Base-by-base conservation (phyloP, 2,888 invertebrate genomes). In the Tenthredo amoena region DNA sequence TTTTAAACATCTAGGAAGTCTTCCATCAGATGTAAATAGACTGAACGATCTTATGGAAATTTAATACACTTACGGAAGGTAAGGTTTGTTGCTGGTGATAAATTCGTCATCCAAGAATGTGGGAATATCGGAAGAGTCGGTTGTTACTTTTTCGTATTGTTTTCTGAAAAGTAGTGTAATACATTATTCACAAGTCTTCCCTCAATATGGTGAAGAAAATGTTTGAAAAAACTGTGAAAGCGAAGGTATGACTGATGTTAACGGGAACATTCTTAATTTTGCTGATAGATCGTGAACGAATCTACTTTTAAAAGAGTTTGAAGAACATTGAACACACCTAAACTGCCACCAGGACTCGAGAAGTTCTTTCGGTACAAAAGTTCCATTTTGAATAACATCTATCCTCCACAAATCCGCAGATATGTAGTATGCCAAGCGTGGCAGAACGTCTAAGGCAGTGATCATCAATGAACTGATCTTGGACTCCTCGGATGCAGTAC, bases 351-450 rank as follows among this genome's bases (percentile, higher is more conserved):
- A 93, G 47, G 90, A 89, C n/a, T 88, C 85, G 12, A 89, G 40
- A 40, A 92, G 85, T 31, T 90, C 86, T 1, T 88, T 71, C 0
- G 90, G 43, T 62, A 89, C 86, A 10, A 88, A 87, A 12, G 89
- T 90, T 72, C 87, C 89, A 3, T 88, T 89, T 72, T 88, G 86
- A 7, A 91, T 87, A 5, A 89, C 89, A n/a, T 93, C 88, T 15
- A 93, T 88, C 87, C 93, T 91, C 93, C 93, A 93, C 74, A 87
- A 86, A 68, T 93, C 93, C 0, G 89, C 91, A 1, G 91, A 86
- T 9, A 90, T 84, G 84, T 93, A 93, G 86, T 93, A 93, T 21
- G 91, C 90, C 87, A 93, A 87, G n/a, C 91, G 88, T 3, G 93
- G 93, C n/a, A 93, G 87, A 40, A 92, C 88, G 15, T 92, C 90